Evolutionary conservation across 2,113 vertebrate species (phyloP).

Genomic region (Mastomys coucha): DNA sequence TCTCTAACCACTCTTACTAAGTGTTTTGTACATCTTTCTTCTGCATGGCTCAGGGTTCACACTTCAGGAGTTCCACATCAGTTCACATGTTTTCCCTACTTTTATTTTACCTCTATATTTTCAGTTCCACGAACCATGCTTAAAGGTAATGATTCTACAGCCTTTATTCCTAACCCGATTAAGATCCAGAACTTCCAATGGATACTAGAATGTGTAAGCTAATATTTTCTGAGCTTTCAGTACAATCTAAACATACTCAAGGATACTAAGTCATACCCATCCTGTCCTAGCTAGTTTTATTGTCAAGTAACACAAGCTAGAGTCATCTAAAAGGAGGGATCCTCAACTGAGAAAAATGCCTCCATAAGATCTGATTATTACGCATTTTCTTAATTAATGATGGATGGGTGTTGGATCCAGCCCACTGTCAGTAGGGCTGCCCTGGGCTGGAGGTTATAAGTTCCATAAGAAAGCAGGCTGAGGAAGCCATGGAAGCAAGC

Average conservation of each 20-base stretch:
- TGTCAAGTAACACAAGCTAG: not conserved
- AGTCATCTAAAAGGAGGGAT: not conserved
- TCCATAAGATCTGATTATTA: not conserved
- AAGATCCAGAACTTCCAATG: not conserved
- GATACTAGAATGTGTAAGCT: not conserved
- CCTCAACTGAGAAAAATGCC: not conserved
- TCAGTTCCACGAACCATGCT: slow-evolving; percentile 17
- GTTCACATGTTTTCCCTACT: slow-evolving; percentile 1
- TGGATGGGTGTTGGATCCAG: not conserved
- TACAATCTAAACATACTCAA: slow-evolving; percentile 27
- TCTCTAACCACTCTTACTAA: not conserved
- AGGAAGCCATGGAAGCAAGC: not conserved
- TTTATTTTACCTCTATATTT: not conserved
- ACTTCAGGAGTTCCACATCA: not conserved
- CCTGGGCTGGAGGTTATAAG: not conserved
- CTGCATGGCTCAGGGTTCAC: not conserved
- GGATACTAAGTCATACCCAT: not conserved
- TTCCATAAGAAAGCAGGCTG: not conserved
- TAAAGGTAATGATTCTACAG: slow-evolving; percentile 37
- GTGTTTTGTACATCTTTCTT: slow-evolving; percentile 4
- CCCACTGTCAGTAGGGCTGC: not conserved
- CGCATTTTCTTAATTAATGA: not conserved
- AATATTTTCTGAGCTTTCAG: slow-evolving; percentile 1
- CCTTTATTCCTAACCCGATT: not conserved
- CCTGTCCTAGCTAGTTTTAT: not conserved